Evolutionary conservation across 2,113 vertebrate species (phyloP), one percentile per base, ranked within the genome.

Genomic region (Eptesicus fuscus): DNA sequence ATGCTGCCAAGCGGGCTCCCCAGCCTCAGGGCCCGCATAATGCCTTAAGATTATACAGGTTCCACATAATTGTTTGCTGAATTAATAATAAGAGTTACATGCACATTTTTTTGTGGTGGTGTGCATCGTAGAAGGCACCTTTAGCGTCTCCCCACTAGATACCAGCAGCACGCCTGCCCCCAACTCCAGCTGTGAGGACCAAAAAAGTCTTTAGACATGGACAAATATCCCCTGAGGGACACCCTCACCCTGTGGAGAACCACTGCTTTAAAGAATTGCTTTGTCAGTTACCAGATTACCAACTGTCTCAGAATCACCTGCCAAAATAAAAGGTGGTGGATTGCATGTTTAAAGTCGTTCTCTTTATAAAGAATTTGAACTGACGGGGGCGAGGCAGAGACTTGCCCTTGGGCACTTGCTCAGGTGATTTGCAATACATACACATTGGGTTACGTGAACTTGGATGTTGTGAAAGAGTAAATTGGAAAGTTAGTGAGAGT

Each of bases 401-500:
- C 8, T 61, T 35, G 42, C 32, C 49, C 37, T 51, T 32, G 40
- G 59, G 32, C 20, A 20, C 40, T 42, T 56, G 88, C 28, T 71
- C 17, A 22, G 53, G 63, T 37, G 44, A 83, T 47, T 96, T 90
- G 69, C 11, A 90, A 80, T 22, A 37, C n/a, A 67, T 40, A 25
- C 17, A n/a, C 49, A 71, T 7, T 1, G 25, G 7, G 37, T 65
- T 20, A 37, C 53, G 22, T 63, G 51, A 59, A 35, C 67, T 30
- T 73, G 65, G 71, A 56, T 37, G 8, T 93, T 90, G 53, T 82
- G 51, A 88, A 95, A 65, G 49, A 77, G 74, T 40, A 35, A 71
- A 73, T 18, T 69, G 28, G 78, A 47, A 83, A 18, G 40, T 78
- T 86, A 53, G 61, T 12, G 59, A 79, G 14, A 82, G 10, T n/a